These are phyloP conservation scores for Epinotia bilunana DNA, from an alignment of 2,888 invertebrate genomes.

Conservation along the genomic window DNA sequence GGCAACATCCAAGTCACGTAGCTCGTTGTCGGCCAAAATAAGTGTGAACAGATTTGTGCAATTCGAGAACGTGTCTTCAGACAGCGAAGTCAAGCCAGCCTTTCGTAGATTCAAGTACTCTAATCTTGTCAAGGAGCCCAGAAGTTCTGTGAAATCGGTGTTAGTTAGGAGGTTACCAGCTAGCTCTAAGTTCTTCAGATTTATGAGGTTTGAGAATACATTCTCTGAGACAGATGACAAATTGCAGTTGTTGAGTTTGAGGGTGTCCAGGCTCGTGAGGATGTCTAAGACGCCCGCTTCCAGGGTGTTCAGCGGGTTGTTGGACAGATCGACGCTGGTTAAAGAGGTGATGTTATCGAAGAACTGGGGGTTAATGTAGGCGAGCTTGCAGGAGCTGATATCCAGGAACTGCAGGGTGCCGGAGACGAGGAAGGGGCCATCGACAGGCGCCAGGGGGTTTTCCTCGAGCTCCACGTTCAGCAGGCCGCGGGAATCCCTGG, in stretches of 20 bases:
- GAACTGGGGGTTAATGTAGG: conserved; percentile 84
- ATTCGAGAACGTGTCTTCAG: conserved; percentile 86
- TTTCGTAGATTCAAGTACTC: conserved; percentile 87
- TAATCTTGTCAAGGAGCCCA: conserved; percentile 85
- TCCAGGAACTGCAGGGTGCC: conserved; percentile 88
- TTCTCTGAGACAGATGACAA: conserved; percentile 83
- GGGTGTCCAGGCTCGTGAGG: conserved; percentile 86
- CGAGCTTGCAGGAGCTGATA: conserved; percentile 86
- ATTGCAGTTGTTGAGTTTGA: conserved; percentile 87
- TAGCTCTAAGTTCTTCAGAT: conserved; percentile 87
- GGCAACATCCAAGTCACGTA: conserved; percentile 86
- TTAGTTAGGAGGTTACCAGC: conserved; percentile 84
- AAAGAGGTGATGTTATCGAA: conserved; percentile 87
- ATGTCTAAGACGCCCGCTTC: conserved; percentile 86
- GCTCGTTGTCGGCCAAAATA: conserved; percentile 86
- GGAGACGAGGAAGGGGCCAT: conserved; percentile 87
- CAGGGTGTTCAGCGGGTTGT: conserved; percentile 86
- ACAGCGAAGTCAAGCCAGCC: conserved; percentile 85
- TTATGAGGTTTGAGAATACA: conserved; percentile 84
- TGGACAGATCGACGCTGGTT: conserved; percentile 88
- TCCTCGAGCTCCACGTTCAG: conserved; percentile 88
- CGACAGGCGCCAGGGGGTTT: conserved; percentile 85
- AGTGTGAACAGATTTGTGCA: conserved; percentile 86
- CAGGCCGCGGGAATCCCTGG: conserved; percentile 88
- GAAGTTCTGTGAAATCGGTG: conserved; percentile 85